phyloP scores from a whole-genome alignment of 2,888 invertebrate species.

The Zootermopsis nevadensis region DNA sequence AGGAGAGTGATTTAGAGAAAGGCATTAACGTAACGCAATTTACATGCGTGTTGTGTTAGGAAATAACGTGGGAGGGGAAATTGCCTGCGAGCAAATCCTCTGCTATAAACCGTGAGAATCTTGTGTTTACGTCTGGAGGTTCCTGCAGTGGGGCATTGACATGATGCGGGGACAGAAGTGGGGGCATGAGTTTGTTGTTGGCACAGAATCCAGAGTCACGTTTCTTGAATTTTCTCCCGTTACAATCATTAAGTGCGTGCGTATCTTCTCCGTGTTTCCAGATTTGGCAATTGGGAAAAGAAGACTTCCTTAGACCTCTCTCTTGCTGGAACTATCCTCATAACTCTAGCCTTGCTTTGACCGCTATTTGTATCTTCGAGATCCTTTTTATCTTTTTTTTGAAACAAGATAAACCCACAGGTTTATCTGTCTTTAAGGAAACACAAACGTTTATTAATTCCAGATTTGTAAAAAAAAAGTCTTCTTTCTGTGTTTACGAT shows the following conservation, averaged over 20 bases:
- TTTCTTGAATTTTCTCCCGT: not conserved
- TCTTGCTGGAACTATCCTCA: not conserved
- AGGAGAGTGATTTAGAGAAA: conserved; percentile 3
- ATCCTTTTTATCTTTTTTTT: too few relatives aligned
- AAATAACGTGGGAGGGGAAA: not conserved
- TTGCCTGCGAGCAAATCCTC: conserved; percentile 1
- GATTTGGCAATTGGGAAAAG: not conserved
- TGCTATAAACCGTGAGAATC: conserved; percentile 20
- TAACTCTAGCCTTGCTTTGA: not conserved
- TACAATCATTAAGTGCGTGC: not conserved
- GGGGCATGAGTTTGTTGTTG: conserved; percentile 1
- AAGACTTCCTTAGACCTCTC: not conserved
- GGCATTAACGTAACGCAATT: not conserved
- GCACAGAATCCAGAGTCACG: not conserved
- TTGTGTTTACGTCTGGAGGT: not conserved
- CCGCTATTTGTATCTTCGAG: too few relatives aligned
- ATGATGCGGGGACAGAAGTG: not conserved
- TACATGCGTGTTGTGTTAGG: conserved; percentile 7
- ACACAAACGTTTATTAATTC: too few relatives aligned
- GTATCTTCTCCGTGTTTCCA: not conserved
- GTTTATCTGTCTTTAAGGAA: too few relatives aligned
- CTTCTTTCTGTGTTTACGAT: too few relatives aligned
- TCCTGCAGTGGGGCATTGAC: not conserved
- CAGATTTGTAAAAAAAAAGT: too few relatives aligned
- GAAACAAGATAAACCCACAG: too few relatives aligned